Evolutionary conservation across 2,888 invertebrate species (phyloP).

Genomic region (Odontocerum albicorne): DNA sequence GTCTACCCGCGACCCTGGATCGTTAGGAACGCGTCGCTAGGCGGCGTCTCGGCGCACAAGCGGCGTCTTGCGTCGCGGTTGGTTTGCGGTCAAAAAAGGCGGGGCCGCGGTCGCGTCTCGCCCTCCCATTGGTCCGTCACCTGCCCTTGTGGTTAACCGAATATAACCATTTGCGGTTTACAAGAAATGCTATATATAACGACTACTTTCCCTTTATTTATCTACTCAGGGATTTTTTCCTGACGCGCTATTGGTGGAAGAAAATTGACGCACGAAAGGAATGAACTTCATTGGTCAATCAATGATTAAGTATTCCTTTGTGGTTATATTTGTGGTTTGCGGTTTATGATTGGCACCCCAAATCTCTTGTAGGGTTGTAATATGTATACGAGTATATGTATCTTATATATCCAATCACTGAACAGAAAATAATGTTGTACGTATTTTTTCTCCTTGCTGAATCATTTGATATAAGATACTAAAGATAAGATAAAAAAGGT

Average conservation of each 20-base stretch:
- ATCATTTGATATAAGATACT: too few species aligned
- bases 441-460: too few species aligned
- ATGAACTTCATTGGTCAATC: constrained; percentile 20
- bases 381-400: too few species aligned
- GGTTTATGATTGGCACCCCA: constrained; percentile 40
- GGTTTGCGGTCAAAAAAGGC: constrained; percentile 66
- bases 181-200: constrained; percentile 50
- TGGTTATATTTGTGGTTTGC: constrained; percentile 44
- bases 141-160: constrained; percentile 58
- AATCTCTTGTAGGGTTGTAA: too few species aligned
- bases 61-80: constrained; percentile 58
- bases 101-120: constrained; percentile 64
- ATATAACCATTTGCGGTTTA: constrained; percentile 58
- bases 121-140: constrained; percentile 61
- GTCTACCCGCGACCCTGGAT: constrained; percentile 16
- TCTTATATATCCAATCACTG: too few species aligned
- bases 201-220: constrained; percentile 35
- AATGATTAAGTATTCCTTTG: constrained; percentile 41
- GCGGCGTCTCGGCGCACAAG: constrained; percentile 39
- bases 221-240: constrained; percentile 18
- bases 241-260: constrained; percentile 49
- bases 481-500: too few species aligned
- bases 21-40: constrained; percentile 20
- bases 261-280: constrained; percentile 17
- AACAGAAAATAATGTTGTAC: too few species aligned